phyloP scores from a whole-genome alignment of 1,140 invertebrate species.

The Atta cephalotes region DNA sequence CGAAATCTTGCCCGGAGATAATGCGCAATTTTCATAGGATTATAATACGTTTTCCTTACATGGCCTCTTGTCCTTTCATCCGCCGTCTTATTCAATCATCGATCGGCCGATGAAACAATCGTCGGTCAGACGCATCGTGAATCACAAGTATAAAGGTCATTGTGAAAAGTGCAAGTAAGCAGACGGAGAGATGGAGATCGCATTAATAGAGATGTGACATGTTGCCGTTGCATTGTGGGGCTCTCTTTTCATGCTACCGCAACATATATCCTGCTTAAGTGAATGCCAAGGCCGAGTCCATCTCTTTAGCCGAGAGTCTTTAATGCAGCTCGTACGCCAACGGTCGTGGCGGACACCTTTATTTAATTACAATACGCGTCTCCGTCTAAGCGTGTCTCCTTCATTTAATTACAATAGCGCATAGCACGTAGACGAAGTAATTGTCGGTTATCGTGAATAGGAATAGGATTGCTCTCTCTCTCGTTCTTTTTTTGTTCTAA shows the following conservation, averaged over 20 bases:
- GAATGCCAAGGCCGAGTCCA: constrained; percentile 45
- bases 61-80: constrained; percentile 25
- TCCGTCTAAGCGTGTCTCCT: constrained; percentile 71
- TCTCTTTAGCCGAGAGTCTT: constrained; percentile 52
- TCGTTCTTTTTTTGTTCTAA: constrained; percentile 79
- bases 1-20: constrained; percentile 22
- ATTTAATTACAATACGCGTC: constrained; percentile 61
- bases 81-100: constrained; percentile 35
- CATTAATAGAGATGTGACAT: constrained; percentile 63
- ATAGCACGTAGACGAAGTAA: constrained; percentile 78
- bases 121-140: constrained; percentile 31
- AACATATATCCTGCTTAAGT: constrained; percentile 38
- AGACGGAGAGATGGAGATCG: constrained; percentile 36
- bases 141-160: constrained; percentile 55
- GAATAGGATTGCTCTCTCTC: constrained; percentile 55
- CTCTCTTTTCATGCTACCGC: constrained; percentile 56
- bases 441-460: constrained; percentile 82
- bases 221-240: constrained; percentile 51
- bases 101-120: constrained; percentile 57
- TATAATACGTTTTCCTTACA: constrained; percentile 18
- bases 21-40: constrained; percentile 2
- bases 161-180: constrained; percentile 57
- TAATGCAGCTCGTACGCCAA: constrained; percentile 58
- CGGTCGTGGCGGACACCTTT: constrained; percentile 66
- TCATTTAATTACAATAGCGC: constrained; percentile 83